phyloP scores from a whole-genome alignment of 2,113 vertebrate genomes.

The Mirza zaza region DNA sequence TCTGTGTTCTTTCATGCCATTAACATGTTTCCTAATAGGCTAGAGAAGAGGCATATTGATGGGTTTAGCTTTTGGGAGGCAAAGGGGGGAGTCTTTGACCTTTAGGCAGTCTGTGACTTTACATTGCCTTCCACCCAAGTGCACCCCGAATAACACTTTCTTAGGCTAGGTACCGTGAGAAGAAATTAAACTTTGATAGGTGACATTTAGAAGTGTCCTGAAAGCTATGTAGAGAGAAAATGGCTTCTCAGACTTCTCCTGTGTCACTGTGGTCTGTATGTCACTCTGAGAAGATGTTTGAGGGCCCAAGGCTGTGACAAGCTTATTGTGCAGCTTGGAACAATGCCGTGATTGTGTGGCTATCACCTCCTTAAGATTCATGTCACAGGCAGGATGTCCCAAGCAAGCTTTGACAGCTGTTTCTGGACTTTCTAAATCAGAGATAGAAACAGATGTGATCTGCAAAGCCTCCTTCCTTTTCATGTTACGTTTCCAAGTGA shows the following conservation, averaged over 20 bases:
- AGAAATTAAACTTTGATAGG: slow-evolving; percentile 61
- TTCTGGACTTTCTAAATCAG: slow-evolving; percentile 61
- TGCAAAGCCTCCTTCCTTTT: slow-evolving; percentile 20
- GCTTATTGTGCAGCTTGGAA: slow-evolving; percentile 49
- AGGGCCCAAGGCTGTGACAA: slow-evolving; percentile 53
- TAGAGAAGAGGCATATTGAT: slow-evolving; percentile 39
- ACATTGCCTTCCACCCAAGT: slow-evolving; percentile 45
- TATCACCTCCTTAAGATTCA: slow-evolving; percentile 42
- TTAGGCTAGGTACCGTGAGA: slow-evolving; percentile 64
- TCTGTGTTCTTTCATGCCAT: slow-evolving; percentile 59
- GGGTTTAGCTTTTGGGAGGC: not conserved
- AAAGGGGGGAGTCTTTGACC: slow-evolving; percentile 39
- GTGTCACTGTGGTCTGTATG: not conserved
- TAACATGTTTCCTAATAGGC: slow-evolving; percentile 32
- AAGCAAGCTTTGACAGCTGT: slow-evolving; percentile 53
- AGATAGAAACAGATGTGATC: slow-evolving; percentile 64
- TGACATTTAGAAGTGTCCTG: slow-evolving; percentile 58
- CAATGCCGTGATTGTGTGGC: slow-evolving; percentile 61
- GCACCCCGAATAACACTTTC: slow-evolving; percentile 43
- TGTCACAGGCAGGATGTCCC: not conserved
- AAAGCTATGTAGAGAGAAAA: slow-evolving; percentile 60
- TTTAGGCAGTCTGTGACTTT: slow-evolving; percentile 29
- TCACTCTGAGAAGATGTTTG: not conserved
- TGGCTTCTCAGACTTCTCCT: not conserved
- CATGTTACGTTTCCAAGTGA: slow-evolving; percentile 20